phyloP scores from a whole-genome alignment of 2,113 vertebrate genomes.

The Struthidea cinerea region DNA sequence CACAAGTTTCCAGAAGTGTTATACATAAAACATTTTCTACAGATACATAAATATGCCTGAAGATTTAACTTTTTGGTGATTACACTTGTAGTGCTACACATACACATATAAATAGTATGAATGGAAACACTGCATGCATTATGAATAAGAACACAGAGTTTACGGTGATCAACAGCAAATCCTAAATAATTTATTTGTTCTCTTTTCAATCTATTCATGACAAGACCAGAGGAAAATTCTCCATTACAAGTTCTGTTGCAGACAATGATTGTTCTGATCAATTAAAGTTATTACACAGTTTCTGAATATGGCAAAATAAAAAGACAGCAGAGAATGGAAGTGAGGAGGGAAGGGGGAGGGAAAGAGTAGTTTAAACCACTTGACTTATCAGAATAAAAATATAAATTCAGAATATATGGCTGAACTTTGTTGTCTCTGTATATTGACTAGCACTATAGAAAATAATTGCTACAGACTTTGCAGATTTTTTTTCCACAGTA shows the following conservation, averaged over 20 bases:
- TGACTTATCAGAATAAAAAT: background rate
- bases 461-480: background rate
- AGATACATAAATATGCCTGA: background rate
- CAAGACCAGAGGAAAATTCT: background rate
- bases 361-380: background rate
- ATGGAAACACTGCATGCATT: background rate
- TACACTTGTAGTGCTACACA: background rate
- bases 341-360: background rate
- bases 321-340: background rate
- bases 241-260: background rate
- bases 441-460: background rate
- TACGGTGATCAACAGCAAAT: background rate
- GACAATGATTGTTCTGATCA: background rate
- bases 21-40: background rate
- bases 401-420: background rate
- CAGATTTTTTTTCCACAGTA: background rate
- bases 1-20: background rate
- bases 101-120: background rate
- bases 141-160: background rate
- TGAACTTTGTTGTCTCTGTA: background rate
- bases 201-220: background rate
- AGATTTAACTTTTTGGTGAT: background rate
- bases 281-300: background rate
- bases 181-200: background rate
- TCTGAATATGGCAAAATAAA: background rate